Base-by-base conservation (phyloP, 2,113 vertebrate genomes). In the Manacus vitellinus region DNA sequence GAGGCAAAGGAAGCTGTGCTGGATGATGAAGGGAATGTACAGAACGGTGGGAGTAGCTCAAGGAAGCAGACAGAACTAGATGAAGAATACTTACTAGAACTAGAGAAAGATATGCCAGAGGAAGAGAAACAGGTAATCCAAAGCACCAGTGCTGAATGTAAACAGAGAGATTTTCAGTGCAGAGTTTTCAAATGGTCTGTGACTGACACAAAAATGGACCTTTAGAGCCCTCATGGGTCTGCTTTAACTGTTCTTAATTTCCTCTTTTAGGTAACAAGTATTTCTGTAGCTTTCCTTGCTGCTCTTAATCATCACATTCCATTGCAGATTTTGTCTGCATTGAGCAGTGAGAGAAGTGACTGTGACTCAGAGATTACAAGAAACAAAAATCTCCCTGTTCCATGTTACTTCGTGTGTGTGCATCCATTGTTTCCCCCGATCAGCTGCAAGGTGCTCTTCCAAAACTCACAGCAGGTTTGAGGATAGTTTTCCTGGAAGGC, bases 61-160 rank as follows among this genome's bases (percentile, higher is more conserved):
- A 95, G 52, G 82, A 97, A 90, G 92, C 95, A 96, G 75, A 88
- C 90, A 86, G 98, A 98, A 23, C 67, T 97, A 59, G 98, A 98
- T 55, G 98, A 98, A 96, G 98, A 98, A 54, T 97, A 98, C 58
- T 95, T 98, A 62, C 59, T 97, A 86, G 98, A 98, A 71, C 92
- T 98, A 77, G 98, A 98, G 89, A 98, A 98, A 87, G 88, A 98
- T 44, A 94, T 98, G 97, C 96, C 98, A 37, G 97, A 98, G n/a
- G 98, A 98, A 81, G 98, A 98, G 94, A 98, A 98, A 62, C 97
- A 98, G 98, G 98, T 98, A 98, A 96, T 31, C 47, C 55, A 24
- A 21, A 78, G 39, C 62, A 56, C 5, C 43, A 12, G 18, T 24
- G 49, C 6, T 85, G 66, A 73, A 4, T 51, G 1, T 44, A n/a